These are phyloP conservation scores for Magallana nippona DNA, from an alignment of 2,888 invertebrate species.

Conservation along the genomic window DNA sequence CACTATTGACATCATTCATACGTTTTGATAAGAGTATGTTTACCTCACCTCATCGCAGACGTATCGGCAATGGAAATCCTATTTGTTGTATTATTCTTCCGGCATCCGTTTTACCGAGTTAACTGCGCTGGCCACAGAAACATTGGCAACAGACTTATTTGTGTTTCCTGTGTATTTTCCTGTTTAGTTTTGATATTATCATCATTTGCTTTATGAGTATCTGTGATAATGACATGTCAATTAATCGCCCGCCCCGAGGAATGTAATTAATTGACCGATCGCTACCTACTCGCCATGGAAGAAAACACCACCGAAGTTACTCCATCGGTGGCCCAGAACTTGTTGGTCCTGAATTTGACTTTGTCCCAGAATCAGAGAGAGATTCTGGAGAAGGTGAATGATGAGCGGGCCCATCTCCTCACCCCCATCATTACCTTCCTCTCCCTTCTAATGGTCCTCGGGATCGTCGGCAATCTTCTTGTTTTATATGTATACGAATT, in stretches of 20 bases:
- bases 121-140: background rate
- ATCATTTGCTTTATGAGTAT: constrained; percentile 1
- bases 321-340: background rate
- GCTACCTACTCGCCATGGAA: background rate
- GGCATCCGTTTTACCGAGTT: background rate
- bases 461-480: constrained; percentile 64
- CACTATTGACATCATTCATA: too few relatives aligned
- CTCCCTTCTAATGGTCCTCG: constrained; percentile 59
- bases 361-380: background rate
- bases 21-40: background rate
- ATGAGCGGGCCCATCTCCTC: constrained; percentile 47
- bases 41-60: background rate
- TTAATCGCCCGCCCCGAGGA: constrained; percentile 4
- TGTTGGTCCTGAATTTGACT: background rate
- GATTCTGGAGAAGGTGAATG: constrained; percentile 46
- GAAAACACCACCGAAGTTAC: background rate
- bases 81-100: background rate
- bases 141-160: constrained; percentile 9
- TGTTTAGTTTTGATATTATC: constrained; percentile 7
- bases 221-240: background rate
- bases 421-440: constrained; percentile 65
- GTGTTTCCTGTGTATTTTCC: background rate
- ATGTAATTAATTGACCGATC: constrained; percentile 7
- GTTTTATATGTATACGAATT: constrained; percentile 66
- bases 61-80: background rate